A percentile compares a stretch with the other conserved stretches of the same genome.
Conservation (phyloP, 1,140 invertebrate species). For the Nebria ingens region DNA sequence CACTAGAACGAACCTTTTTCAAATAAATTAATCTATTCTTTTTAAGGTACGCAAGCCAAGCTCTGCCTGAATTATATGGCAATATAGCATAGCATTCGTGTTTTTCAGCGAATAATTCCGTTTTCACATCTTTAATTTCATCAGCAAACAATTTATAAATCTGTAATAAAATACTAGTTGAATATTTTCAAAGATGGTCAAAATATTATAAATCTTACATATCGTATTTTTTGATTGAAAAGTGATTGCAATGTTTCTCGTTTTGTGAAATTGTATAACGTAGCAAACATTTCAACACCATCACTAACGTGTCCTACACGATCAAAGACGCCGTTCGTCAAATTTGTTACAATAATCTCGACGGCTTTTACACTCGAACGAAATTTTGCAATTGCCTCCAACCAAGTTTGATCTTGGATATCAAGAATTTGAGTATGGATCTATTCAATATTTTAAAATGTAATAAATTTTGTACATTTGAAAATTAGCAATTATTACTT, state of each 20-base stretch:
- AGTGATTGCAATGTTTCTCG: constrained; percentile 49
- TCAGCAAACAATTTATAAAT: constrained; percentile 66
- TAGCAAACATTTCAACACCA: constrained; percentile 54
- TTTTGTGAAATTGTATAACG: constrained; percentile 57
- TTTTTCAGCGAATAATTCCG: constrained; percentile 52
- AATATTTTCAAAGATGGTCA: not conserved
- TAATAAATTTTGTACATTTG: constrained; percentile 11
- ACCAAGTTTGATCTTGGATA: constrained; percentile 57
- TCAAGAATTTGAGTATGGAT: constrained; percentile 57
- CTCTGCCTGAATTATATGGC: constrained; percentile 60
- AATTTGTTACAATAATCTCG: constrained; percentile 59
- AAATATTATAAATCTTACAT: constrained; percentile 15
- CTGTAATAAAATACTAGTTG: constrained; percentile 38
- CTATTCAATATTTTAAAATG: constrained; percentile 17
- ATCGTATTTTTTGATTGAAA: constrained; percentile 49
- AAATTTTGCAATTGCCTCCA: constrained; percentile 63
- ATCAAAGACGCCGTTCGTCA: constrained; percentile 55
- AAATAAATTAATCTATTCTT: constrained; percentile 48
- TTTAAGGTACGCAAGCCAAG: constrained; percentile 49
- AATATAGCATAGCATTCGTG: constrained; percentile 49
- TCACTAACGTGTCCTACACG: constrained; percentile 60
- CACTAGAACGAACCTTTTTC: constrained; percentile 37
- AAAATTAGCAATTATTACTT: constrained; percentile 19
- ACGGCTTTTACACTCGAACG: constrained; percentile 51
- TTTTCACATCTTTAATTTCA: constrained; percentile 64